phyloP scores from a whole-genome alignment of 2,888 invertebrate species.

The Rhamnusium bicolor region DNA sequence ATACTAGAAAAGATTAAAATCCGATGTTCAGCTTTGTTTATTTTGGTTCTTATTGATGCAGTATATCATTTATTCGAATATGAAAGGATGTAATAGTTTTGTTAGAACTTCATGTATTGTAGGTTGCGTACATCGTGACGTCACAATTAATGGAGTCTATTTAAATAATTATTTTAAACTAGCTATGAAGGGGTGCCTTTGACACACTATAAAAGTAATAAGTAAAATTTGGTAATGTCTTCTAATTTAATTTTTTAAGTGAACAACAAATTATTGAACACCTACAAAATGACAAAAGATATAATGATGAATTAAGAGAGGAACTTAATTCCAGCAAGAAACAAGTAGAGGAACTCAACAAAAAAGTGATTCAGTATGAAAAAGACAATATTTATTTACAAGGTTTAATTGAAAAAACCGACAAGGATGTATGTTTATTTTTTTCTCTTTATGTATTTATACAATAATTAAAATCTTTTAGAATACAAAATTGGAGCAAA shows the following conservation, averaged over 20 bases:
- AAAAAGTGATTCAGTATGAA: constrained; percentile 51
- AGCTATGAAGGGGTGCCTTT: too few relatives aligned
- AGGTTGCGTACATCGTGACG: too few relatives aligned
- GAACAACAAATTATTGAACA: constrained; percentile 58
- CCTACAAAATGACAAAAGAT: constrained; percentile 51
- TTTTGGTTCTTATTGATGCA: too few relatives aligned
- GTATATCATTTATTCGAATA: too few relatives aligned
- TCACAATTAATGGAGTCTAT: too few relatives aligned
- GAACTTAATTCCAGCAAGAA: constrained; percentile 51
- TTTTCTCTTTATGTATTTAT: not conserved
- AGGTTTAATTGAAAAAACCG: constrained; percentile 44
- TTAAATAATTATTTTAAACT: too few relatives aligned
- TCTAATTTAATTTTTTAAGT: constrained; percentile 42
- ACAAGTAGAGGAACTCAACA: constrained; percentile 53
- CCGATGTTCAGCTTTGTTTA: too few relatives aligned
- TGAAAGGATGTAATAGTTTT: too few relatives aligned
- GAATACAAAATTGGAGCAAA: constrained; percentile 56
- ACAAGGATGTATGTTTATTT: constrained; percentile 51
- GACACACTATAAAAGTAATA: too few relatives aligned
- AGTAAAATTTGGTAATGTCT: too few relatives aligned
- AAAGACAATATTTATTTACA: constrained; percentile 54
- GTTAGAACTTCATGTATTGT: too few relatives aligned
- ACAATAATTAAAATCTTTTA: constrained; percentile 35
- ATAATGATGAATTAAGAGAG: constrained; percentile 58
- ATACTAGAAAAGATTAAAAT: too few relatives aligned